Conservation (phyloP, 2,113 vertebrate genomes). For the Pseudolaguvia tuberculata region DNA sequence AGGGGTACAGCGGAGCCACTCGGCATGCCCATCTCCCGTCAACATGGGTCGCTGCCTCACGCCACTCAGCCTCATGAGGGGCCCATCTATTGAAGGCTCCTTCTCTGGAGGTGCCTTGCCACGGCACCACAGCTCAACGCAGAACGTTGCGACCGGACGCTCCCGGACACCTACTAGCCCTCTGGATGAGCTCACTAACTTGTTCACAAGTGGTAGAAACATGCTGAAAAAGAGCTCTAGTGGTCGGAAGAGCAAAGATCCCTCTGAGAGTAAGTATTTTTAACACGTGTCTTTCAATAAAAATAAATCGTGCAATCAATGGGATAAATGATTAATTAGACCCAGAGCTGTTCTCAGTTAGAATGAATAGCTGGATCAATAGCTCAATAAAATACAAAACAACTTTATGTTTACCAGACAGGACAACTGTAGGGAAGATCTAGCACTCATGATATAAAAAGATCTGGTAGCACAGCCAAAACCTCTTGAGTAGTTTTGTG, state of each 20-base stretch:
- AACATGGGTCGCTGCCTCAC: conserved; percentile 95
- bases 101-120: conserved; percentile 80
- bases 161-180: conserved; percentile 94
- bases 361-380: neutral
- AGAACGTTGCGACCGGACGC: conserved; percentile 77
- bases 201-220: conserved; percentile 93
- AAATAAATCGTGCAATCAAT: conserved; percentile 12
- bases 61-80: conserved; percentile 93
- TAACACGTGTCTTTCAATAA: conserved; percentile 3
- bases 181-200: conserved; percentile 92
- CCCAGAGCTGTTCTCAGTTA: neutral
- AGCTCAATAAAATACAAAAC: neutral
- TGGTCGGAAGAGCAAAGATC: conserved; percentile 89
- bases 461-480: neutral
- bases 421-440: neutral
- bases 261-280: conserved; percentile 83
- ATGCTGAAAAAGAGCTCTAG: conserved; percentile 92
- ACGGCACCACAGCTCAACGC: conserved; percentile 80
- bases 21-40: conserved; percentile 90
- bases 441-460: neutral
- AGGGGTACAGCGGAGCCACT: conserved; percentile 89
- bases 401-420: neutral
- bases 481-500: neutral
- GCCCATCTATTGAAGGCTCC: conserved; percentile 86
- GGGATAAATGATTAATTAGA: conserved; percentile 5